Evolutionary conservation across 2,113 vertebrate genomes (phyloP).

Genomic region (Jacana jacana): DNA sequence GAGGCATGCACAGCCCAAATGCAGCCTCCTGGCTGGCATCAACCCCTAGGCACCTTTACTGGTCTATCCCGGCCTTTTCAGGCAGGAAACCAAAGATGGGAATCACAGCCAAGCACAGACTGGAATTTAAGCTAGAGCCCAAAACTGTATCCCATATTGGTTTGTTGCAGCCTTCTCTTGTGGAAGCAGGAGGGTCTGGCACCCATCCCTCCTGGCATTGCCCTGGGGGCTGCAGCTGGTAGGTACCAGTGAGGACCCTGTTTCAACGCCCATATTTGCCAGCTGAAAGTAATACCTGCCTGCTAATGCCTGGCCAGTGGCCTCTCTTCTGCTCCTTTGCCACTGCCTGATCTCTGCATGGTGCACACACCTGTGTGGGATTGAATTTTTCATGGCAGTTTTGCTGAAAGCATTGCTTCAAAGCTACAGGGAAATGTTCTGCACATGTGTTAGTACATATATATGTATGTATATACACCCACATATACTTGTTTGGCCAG

Average conservation of each 20-base stretch:
- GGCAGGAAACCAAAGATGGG: background rate
- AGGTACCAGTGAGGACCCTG: background rate
- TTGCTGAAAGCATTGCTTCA: background rate
- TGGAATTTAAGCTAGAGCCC: background rate
- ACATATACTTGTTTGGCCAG: background rate
- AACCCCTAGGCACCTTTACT: background rate
- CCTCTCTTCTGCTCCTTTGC: background rate
- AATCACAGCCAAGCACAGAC: background rate
- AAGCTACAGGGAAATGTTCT: background rate
- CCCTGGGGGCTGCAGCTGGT: background rate
- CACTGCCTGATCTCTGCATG: background rate
- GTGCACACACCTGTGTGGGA: background rate
- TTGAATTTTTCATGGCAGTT: background rate
- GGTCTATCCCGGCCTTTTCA: background rate
- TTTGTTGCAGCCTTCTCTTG: background rate
- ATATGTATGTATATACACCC: background rate
- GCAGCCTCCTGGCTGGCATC: background rate
- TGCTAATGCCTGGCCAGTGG: background rate
- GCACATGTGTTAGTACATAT: background rate
- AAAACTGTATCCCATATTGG: background rate
- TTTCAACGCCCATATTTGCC: background rate
- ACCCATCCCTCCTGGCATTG: fast-evolving
- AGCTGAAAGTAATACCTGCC: background rate
- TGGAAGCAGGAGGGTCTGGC: background rate
- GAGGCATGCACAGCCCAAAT: background rate